Evolutionary conservation across 2,113 vertebrate genomes (phyloP).

Genomic region (Brachionichthys hirsutus): DNA sequence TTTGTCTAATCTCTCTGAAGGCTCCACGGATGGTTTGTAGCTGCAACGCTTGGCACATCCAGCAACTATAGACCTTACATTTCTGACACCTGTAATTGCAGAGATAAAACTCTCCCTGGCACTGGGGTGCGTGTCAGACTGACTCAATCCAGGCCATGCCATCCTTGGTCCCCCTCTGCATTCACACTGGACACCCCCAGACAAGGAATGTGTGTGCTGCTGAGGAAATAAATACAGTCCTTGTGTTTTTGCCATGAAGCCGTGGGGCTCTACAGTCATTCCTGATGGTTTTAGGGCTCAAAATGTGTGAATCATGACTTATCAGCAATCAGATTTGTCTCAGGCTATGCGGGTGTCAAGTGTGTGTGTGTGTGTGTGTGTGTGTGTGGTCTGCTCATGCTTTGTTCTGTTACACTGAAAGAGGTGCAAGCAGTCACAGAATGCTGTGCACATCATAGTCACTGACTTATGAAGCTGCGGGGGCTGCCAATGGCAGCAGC

Average conservation of each 20-base stretch:
- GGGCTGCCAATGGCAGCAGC: conserved; percentile 6
- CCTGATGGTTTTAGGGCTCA: background rate
- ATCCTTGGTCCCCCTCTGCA: conserved; percentile 17
- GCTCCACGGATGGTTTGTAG: conserved; percentile 44
- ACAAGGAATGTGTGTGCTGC: conserved; percentile 43
- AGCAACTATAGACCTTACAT: conserved; percentile 36
- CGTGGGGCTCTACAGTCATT: conserved; percentile 2
- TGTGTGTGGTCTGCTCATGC: background rate
- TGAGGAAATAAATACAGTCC: conserved; percentile 11
- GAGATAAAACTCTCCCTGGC: conserved; percentile 50
- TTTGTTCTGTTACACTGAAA: too few relatives aligned
- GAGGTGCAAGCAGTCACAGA: background rate
- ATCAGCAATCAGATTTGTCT: too few relatives aligned
- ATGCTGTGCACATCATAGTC: background rate
- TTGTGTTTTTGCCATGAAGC: conserved; percentile 15
- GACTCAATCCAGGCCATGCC: conserved; percentile 20
- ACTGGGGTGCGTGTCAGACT: conserved; percentile 29
- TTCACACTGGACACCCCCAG: conserved; percentile 13
- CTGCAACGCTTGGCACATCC: conserved; percentile 54
- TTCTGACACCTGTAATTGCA: conserved; percentile 56
- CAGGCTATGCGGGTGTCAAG: too few relatives aligned
- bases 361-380: too few relatives aligned
- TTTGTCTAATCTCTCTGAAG: conserved; percentile 42
- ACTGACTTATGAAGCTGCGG: background rate
- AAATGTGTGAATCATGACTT: background rate